Evolutionary conservation across 2,888 invertebrate species (phyloP), one percentile per base, ranked within the genome.

Genomic region (Lasioglossum pauxillum): DNA sequence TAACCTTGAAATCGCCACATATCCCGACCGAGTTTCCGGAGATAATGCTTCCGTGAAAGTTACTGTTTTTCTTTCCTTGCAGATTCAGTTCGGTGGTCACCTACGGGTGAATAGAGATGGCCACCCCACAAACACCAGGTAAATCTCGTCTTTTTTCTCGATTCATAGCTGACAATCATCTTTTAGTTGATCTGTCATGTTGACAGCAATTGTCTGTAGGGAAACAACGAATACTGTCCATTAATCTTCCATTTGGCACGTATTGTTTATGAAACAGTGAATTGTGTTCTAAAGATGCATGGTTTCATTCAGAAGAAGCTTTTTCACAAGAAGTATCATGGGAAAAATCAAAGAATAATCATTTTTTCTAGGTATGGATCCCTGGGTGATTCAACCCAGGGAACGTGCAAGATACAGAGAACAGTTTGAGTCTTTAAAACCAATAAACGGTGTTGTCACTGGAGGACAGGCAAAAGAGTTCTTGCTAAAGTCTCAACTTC

Each of bases 401-500:
- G 99, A 99, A 95, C 97, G 98, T 92, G 96, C 96, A 5, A 97
- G 98, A 94, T 99, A 99, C 95, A 97, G 98, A 86, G 98, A 98
- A 90, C 99, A 99, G 95, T 99, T 99, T 95, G 97, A 97, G 82
- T 97, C 97, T 85, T 96, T 99, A 12, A 98, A 98, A 77, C 99
- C 99, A 0, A 96, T 97, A 60, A 97, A 97, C 95, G 99, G 99
- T 3, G 97, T 98, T 92, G 97, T 99, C 23, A 98, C 98, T 31
- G 99, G 99, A 0, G 98, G 98, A 82, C 98, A 99, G 94, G 99
- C 99, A 0, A 98, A 99, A 95, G 97, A 98, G 77, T 98, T 99
- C 94, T 97, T 99, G 94, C 95, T 99, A 87, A 98, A 98, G 95
- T 99, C 99, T 0, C 98, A 99, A 93, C 96, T 99, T 87, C 98